Base-by-base conservation (phyloP, 2,797 vertebrate species). In the Danio jaintianensis region DNA sequence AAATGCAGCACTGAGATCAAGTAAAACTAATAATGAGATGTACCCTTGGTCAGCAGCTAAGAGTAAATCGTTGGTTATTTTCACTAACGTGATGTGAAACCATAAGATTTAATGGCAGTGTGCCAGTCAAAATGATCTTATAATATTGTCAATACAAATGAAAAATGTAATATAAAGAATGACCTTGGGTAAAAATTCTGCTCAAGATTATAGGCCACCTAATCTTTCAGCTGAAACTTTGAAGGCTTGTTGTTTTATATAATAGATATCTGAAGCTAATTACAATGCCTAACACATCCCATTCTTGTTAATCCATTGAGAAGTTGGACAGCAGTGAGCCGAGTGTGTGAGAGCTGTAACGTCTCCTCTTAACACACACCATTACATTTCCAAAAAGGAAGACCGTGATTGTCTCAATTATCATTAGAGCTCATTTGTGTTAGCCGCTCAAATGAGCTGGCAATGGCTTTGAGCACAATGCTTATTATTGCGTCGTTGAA, bases 391-490 rank as follows among this genome's bases (percentile, higher is more conserved):
- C 56, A 71, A 70, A 79, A 61, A 38, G 36, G 11, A 78, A 61
- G 55, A 61, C 42, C 22, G 13, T 71, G 56, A 79, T 71, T 43
- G 45, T 61, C 77, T 52, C 67, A 79, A 61, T 79, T 61, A 62
- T 52, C 77, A 71, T 71, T 71, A 79, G 45, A 53, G 77, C 56
- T 71, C 67, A 61, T 50, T 79, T 79, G 67, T 75, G 55, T 75
- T 58, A 68, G 42, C 52, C 0, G 7, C 36, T 79, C 43, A 68
- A 29, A 77, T 0, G 0, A 15, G 40, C 53, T 77, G 62, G 6
- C 53, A 48, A 58, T 50, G 43, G 53, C 53, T 68, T 78, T 79
- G 77, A 50, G 50, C 64, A 68, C 64, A 79, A 70, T 50, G 36
- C 67, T 69, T 67, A 43, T 43, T 70, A 53, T 50, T 18, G 55